Percentiles rank a stretch among this genome's conserved stretches.
phyloP scores from a whole-genome alignment of 2,888 invertebrate genomes.

The Ischnura elegans region DNA sequence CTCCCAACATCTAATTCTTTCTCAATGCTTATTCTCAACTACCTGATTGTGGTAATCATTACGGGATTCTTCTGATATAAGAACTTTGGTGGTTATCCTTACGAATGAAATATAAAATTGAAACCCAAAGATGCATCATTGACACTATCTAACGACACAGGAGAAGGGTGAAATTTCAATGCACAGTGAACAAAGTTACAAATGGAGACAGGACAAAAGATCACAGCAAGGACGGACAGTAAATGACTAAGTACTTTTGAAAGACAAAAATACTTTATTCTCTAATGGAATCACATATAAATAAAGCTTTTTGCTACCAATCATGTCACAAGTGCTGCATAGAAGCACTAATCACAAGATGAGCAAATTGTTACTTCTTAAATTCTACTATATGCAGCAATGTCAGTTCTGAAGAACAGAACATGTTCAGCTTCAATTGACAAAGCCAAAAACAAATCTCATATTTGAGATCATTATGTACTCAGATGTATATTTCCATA shows the following conservation, averaged over 20 bases:
- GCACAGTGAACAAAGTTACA: neutral
- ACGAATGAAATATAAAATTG: neutral
- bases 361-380: neutral
- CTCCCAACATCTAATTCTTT: neutral
- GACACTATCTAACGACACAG: neutral
- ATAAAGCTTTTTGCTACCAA: conserved; percentile 41
- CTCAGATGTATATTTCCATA: conserved; percentile 49
- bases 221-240: conserved; percentile 52
- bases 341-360: conserved; percentile 35
- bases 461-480: conserved; percentile 22
- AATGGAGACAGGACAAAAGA: neutral
- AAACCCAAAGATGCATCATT: neutral
- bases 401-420: conserved; percentile 58
- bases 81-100: neutral
- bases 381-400: neutral
- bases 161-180: neutral
- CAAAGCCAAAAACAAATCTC: conserved; percentile 46
- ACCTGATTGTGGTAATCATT: neutral
- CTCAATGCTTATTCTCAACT: neutral
- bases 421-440: conserved; percentile 36
- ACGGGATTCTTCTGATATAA: neutral
- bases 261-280: conserved; percentile 22
- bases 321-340: conserved; percentile 50
- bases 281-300: conserved; percentile 29
- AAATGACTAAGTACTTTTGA: neutral